These are phyloP conservation scores for Siniperca scherzeri DNA, from an alignment of 2,797 vertebrate species.

Conservation along the genomic window DNA sequence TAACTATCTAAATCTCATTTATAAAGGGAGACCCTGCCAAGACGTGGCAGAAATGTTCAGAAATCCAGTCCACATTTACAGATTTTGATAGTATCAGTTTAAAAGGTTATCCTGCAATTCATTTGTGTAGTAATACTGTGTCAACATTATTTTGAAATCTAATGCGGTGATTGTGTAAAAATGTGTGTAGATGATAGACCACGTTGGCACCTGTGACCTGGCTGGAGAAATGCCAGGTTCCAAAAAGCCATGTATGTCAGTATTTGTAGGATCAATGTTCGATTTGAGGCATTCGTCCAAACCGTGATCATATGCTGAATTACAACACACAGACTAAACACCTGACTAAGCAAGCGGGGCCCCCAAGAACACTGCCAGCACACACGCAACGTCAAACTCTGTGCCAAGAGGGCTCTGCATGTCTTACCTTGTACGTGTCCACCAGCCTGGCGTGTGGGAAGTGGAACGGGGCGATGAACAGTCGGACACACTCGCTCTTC, in stretches of 20 bases:
- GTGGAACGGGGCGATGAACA: conserved; percentile 93
- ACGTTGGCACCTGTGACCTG: neutral
- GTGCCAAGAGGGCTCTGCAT: conserved; percentile 26
- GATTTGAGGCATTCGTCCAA: conserved; percentile 19
- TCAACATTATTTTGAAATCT: conserved; percentile 62
- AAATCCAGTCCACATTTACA: conserved; percentile 9
- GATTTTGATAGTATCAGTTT: conserved; percentile 18
- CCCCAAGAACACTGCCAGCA: neutral
- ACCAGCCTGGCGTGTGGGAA: conserved; percentile 91
- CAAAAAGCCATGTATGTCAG: conserved; percentile 36
- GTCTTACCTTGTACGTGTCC: conserved; percentile 92
- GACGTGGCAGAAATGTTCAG: neutral
- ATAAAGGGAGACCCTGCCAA: neutral
- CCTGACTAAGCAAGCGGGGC: neutral
- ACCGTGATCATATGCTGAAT: neutral
- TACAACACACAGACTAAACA: conserved; percentile 55
- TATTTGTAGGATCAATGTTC: conserved; percentile 30
- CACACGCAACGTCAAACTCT: neutral
- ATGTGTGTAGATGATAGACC: conserved; percentile 2
- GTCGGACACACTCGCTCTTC: conserved; percentile 91
- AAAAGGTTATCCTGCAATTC: conserved; percentile 31
- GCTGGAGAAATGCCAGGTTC: conserved; percentile 42
- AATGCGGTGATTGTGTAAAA: conserved; percentile 46
- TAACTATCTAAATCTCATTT: neutral
- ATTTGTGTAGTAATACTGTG: conserved; percentile 41